Evolutionary conservation across 2,797 vertebrate genomes (phyloP).

Genomic region (Anguilla marmorata): DNA sequence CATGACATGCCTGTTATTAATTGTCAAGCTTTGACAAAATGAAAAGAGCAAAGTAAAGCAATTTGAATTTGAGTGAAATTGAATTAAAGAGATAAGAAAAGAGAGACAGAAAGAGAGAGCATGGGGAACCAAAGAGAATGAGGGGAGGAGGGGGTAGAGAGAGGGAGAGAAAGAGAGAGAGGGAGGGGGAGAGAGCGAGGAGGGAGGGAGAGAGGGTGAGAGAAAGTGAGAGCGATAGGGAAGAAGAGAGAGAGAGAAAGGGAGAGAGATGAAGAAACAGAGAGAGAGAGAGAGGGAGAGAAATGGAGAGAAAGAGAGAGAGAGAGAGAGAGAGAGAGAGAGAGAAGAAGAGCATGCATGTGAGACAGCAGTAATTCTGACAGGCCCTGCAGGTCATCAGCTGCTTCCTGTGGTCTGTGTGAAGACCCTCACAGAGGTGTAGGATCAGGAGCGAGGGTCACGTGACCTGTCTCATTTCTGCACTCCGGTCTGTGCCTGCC

Average conservation of each 20-base stretch:
- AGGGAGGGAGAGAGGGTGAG: not conserved
- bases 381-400: not conserved
- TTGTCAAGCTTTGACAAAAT: not conserved
- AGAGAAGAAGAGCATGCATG: not conserved
- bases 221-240: not conserved
- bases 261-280: not conserved
- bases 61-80: conserved; percentile 5
- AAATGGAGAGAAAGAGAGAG: not conserved
- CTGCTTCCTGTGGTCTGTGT: not conserved
- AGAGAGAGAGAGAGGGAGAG: not conserved
- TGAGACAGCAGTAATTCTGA: not conserved
- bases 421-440: not conserved
- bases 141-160: not conserved
- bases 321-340: not conserved
- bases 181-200: not conserved
- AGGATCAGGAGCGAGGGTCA: not conserved
- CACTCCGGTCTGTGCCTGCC: not conserved
- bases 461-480: not conserved
- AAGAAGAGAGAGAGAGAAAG: not conserved
- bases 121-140: not conserved
- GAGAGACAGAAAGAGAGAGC: not conserved
- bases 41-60: not conserved
- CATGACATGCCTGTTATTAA: not conserved
- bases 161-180: not conserved
- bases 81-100: not conserved